Evolutionary conservation across 2,888 invertebrate species (phyloP).

Genomic region (Athalia rosae): DNA sequence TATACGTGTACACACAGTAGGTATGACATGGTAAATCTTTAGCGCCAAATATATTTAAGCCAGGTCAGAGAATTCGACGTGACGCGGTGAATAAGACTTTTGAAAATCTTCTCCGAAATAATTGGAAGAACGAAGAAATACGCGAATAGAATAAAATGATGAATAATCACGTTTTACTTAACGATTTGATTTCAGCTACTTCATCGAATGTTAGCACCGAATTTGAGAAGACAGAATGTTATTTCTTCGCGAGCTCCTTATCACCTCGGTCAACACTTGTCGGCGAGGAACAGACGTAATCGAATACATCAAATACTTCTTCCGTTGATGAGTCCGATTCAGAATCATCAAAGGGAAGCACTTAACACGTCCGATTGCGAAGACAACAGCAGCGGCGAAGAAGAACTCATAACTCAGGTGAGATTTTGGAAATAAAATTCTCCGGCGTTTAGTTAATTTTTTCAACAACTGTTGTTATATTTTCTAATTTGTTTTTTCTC

Average conservation of each 20-base stretch:
- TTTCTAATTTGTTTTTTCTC: conserved; percentile 12
- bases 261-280: conserved; percentile 61
- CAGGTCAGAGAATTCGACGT: too few species aligned
- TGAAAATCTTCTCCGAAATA: background rate
- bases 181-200: conserved; percentile 61
- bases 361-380: conserved; percentile 72
- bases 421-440: background rate
- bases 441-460: too few species aligned
- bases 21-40: background rate
- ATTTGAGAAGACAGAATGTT: conserved; percentile 62
- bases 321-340: conserved; percentile 61
- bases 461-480: background rate
- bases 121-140: background rate
- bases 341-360: conserved; percentile 62
- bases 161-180: background rate
- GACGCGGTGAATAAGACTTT: too few species aligned
- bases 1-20: too few species aligned
- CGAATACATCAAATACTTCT: conserved; percentile 61
- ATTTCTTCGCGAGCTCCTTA: conserved; percentile 66
- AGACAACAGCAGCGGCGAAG: conserved; percentile 73
- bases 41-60: too few species aligned
- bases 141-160: background rate
- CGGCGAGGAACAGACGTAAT: conserved; percentile 62
- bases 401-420: conserved; percentile 69
- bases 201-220: conserved; percentile 66